Percentiles rank a stretch among this genome's conserved stretches.
Evolutionary conservation across 2,113 vertebrate genomes (phyloP).

Genomic region (Tenrec ecaudatus): DNA sequence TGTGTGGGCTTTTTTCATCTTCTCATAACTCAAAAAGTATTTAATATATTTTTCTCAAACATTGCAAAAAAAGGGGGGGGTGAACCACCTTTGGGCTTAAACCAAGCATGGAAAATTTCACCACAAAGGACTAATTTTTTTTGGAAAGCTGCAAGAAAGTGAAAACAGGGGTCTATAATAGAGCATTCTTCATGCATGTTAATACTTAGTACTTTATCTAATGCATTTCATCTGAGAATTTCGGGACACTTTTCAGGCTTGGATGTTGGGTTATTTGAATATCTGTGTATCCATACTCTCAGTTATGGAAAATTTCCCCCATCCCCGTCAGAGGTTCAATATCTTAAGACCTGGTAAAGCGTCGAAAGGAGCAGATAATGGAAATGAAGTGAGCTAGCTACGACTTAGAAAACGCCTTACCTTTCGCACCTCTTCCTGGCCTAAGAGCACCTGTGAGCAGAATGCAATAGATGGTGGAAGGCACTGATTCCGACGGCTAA

Average conservation of each 20-base stretch:
- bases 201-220: conserved; percentile 71
- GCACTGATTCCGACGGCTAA: background rate
- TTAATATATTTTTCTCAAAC: conserved; percentile 83
- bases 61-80: conserved; percentile 17
- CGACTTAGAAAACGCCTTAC: conserved; percentile 11
- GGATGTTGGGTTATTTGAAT: conserved; percentile 54
- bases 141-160: conserved; percentile 80
- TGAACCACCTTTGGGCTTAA: conserved; percentile 81
- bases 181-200: conserved; percentile 70
- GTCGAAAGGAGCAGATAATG: background rate
- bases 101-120: conserved; percentile 83
- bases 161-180: conserved; percentile 76
- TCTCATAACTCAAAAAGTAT: conserved; percentile 80
- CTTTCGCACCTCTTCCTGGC: background rate
- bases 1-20: conserved; percentile 80
- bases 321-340: background rate
- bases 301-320: background rate
- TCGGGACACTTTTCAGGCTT: conserved; percentile 56
- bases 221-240: conserved; percentile 75
- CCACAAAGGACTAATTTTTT: conserved; percentile 80
- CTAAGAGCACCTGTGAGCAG: background rate
- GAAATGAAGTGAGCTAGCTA: background rate
- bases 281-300: conserved; percentile 26
- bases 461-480: background rate
- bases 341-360: background rate